These are phyloP conservation scores for Polymixis lichenea DNA, from an alignment of 2,888 invertebrate species.

Conservation along the genomic window DNA sequence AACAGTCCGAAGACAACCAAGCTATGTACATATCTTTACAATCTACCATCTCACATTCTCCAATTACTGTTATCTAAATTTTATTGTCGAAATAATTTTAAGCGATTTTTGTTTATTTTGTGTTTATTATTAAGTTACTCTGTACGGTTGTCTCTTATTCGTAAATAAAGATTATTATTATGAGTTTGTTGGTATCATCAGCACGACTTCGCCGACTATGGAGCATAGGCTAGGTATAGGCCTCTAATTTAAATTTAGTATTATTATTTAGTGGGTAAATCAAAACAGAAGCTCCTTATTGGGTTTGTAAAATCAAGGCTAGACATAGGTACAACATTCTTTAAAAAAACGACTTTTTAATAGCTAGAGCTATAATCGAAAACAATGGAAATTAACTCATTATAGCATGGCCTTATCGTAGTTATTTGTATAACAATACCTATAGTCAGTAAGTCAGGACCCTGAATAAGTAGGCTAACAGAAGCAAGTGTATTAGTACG, in stretches of 20 bases:
- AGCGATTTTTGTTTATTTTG: too few species aligned
- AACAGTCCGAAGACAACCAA: too few species aligned
- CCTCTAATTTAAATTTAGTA: background rate
- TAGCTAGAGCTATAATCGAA: conserved; percentile 8
- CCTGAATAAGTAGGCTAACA: conserved; percentile 29
- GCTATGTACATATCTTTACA: too few species aligned
- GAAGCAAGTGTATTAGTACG: background rate
- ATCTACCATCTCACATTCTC: too few species aligned
- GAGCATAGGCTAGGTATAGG: background rate
- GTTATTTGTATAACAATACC: conserved; percentile 29
- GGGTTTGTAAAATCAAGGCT: background rate
- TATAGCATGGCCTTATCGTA: conserved; percentile 37
- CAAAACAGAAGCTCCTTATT: background rate
- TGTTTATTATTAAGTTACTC: too few species aligned
- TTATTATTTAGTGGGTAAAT: background rate
- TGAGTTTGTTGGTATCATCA: background rate
- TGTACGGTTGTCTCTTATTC: too few species aligned
- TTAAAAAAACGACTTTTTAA: background rate
- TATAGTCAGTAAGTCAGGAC: conserved; percentile 29
- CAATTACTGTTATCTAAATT: too few species aligned
- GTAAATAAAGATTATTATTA: too few species aligned
- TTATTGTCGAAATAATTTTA: too few species aligned
- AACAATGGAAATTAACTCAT: conserved; percentile 36
- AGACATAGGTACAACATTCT: background rate
- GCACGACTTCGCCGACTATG: background rate